Evolutionary conservation across 1,140 invertebrate species (phyloP).

Genomic region (Pinna nobilis): DNA sequence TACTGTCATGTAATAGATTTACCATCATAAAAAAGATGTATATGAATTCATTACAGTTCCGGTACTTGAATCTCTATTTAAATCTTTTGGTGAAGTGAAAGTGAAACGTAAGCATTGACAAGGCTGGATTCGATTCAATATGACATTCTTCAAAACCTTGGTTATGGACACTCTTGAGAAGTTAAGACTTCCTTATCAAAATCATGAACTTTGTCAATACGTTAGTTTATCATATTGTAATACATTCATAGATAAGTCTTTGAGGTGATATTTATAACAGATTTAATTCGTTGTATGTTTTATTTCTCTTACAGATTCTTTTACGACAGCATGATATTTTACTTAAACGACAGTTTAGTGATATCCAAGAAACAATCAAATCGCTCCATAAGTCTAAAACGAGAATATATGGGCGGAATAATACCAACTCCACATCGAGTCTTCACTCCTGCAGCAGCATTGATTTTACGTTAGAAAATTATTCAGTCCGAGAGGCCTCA

Average conservation of each 20-base stretch:
- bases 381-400: constrained; percentile 41
- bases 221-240: too few species aligned
- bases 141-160: not conserved
- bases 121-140: too few species aligned
- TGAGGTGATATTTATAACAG: too few species aligned
- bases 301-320: constrained; percentile 54
- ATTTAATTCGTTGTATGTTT: not conserved
- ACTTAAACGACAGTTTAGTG: constrained; percentile 63
- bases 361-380: constrained; percentile 65
- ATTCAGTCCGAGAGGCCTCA: constrained; percentile 50
- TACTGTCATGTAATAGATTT: too few species aligned
- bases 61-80: too few species aligned
- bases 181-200: not conserved
- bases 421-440: constrained; percentile 25
- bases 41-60: too few species aligned
- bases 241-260: too few species aligned
- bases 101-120: too few species aligned
- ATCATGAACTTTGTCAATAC: not conserved
- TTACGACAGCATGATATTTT: constrained; percentile 66
- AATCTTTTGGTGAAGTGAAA: too few species aligned
- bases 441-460: constrained; percentile 36
- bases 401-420: not conserved
- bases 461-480: constrained; percentile 48
- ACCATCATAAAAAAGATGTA: too few species aligned
- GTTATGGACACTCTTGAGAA: not conserved